These are phyloP conservation scores for Lasioglossum leucozonium DNA, from an alignment of 2,888 invertebrate species.

Conservation along the genomic window DNA sequence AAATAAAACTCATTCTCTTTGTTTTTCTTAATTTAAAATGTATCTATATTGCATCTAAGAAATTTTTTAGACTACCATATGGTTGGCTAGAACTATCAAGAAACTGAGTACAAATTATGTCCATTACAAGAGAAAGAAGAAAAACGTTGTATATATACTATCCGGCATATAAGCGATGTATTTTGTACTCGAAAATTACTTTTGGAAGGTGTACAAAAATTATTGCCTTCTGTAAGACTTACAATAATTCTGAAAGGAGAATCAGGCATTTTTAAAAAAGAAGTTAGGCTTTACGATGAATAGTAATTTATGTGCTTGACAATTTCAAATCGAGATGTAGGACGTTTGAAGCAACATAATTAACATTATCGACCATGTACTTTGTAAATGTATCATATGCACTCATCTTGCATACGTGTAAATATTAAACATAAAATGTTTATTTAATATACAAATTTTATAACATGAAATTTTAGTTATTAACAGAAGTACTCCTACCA, in stretches of 20 bases:
- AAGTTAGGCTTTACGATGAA: conserved; percentile 36
- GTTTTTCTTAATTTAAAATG: conserved; percentile 46
- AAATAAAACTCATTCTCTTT: conserved; percentile 48
- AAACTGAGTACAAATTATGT: conserved; percentile 72
- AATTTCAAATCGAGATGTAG: conserved; percentile 35
- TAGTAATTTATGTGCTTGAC: conserved; percentile 39
- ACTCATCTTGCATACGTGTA: conserved; percentile 68
- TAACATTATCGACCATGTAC: conserved; percentile 58
- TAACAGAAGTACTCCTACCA: conserved; percentile 58
- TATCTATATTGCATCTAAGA: conserved; percentile 50
- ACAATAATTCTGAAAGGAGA: conserved; percentile 35
- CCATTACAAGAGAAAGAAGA: conserved; percentile 59
- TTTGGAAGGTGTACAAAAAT: conserved; percentile 57
- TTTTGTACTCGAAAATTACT: conserved; percentile 66
- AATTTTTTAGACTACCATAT: conserved; percentile 51
- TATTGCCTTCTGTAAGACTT: conserved; percentile 59
- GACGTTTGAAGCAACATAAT: conserved; percentile 39
- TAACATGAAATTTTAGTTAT: conserved; percentile 65
- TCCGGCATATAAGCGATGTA: conserved; percentile 54
- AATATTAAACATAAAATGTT: conserved; percentile 76
- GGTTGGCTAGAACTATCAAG: conserved; percentile 54
- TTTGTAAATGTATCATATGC: conserved; percentile 67
- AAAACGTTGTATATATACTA: conserved; percentile 63
- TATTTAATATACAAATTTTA: conserved; percentile 81
- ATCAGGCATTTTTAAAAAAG: conserved; percentile 39